Evolutionary conservation across 1,140 invertebrate species (phyloP).

Genomic region (Vanessa atalanta): DNA sequence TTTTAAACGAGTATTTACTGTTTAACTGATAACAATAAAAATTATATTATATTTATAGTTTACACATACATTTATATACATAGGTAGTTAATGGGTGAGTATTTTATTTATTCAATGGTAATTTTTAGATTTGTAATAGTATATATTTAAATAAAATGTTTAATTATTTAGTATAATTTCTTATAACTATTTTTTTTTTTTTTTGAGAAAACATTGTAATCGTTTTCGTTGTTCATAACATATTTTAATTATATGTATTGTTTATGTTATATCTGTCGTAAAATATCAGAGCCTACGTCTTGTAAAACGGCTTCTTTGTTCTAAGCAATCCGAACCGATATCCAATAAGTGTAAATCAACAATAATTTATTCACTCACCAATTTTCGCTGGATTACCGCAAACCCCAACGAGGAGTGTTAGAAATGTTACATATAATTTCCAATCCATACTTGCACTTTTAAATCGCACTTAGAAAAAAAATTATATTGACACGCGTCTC

Average conservation of each 20-base stretch:
- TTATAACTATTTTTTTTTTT: too few species aligned
- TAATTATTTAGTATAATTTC: too few species aligned
- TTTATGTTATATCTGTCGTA: background rate
- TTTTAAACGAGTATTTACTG: too few species aligned
- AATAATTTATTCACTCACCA: constrained; percentile 54
- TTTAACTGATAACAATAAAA: too few species aligned
- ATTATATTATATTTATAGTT: too few species aligned
- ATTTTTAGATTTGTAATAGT: too few species aligned
- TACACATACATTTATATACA: too few species aligned
- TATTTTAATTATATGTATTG: background rate
- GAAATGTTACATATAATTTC: constrained; percentile 46
- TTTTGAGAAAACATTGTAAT: too few species aligned
- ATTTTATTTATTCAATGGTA: too few species aligned
- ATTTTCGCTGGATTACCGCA: constrained; percentile 69
- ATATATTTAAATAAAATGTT: too few species aligned
- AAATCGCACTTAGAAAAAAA: constrained; percentile 45
- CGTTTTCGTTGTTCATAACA: too few species aligned
- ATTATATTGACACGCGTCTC: constrained; percentile 37
- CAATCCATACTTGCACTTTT: constrained; percentile 57
- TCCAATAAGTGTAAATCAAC: constrained; percentile 15
- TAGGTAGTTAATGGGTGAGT: too few species aligned
- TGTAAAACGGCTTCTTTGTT: constrained; percentile 30
- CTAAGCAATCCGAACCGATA: constrained; percentile 23
- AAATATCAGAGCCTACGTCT: background rate
- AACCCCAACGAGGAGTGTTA: constrained; percentile 34